These are phyloP conservation scores for Nasonia oneida DNA, from an alignment of 2,888 invertebrate genomes.

Conservation along the genomic window DNA sequence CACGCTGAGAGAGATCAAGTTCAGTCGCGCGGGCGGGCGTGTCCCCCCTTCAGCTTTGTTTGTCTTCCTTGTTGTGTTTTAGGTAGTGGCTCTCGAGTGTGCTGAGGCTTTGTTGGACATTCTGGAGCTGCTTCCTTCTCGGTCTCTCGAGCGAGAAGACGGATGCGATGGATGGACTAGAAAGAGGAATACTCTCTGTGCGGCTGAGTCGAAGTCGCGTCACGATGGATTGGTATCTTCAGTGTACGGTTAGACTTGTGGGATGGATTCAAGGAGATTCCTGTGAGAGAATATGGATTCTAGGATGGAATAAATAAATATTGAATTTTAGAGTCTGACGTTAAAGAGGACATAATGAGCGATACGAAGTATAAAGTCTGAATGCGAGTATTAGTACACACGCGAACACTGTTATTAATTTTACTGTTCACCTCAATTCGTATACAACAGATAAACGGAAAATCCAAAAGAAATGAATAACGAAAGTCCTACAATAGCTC, in stretches of 20 bases:
- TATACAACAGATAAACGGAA: too few relatives aligned
- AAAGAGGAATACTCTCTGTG: background rate
- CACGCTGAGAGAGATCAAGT: constrained; percentile 1
- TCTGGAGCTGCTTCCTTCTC: background rate
- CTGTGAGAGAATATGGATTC: too few relatives aligned
- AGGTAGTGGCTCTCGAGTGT: background rate
- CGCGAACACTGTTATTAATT: too few relatives aligned
- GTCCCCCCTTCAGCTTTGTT: background rate
- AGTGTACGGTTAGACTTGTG: too few relatives aligned
- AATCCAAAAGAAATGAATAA: background rate
- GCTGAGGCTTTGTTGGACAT: constrained; percentile 1
- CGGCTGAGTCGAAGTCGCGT: background rate
- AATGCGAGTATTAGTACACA: too few relatives aligned
- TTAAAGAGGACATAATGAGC: too few relatives aligned
- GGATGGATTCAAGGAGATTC: too few relatives aligned
- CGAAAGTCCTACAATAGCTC: background rate
- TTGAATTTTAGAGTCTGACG: too few relatives aligned
- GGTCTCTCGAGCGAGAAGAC: background rate
- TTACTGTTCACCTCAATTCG: too few relatives aligned
- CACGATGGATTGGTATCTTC: background rate
- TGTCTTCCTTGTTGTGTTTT: background rate
- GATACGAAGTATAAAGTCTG: too few relatives aligned
- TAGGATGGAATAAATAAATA: too few relatives aligned
- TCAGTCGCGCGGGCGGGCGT: constrained; percentile 6
- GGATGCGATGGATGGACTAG: background rate